Base-by-base conservation (phyloP, 2,113 vertebrate genomes). In the Leptobrachium ailaonicum region DNA sequence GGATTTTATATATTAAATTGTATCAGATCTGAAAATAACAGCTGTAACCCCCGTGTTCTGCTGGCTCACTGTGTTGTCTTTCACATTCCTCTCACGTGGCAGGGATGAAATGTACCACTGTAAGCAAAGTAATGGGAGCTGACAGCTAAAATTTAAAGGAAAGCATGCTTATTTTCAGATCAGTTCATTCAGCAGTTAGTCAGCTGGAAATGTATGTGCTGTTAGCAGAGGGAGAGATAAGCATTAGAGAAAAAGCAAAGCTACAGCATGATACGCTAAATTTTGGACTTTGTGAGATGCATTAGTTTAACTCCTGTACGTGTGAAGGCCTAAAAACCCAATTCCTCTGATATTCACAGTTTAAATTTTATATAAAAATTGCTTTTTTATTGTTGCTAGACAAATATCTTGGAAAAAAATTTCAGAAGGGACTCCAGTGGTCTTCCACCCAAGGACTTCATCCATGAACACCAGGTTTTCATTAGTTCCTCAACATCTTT, bases 171-270 rank as follows among this genome's bases (percentile, higher is more conserved):
- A 80, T 80, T 80, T 80, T 80, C 71, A 84, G 86, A 88, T 87
- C 87, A 87, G 87, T 88, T 85, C 82, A 83, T 82, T 13, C 83
- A 84, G 87, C 85, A 87, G 88, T 87, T 90, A 87, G 86, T 89
- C 88, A 88, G 79, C 87, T 85, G 86, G 86, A 90, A 87, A 86
- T 79, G 75, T 87, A 84, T 70, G 69, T 83, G 83, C 83, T 86
- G 79, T 86, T 87, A 87, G 84, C 76, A 79, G 82, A 79, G 82
- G 43, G 71, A 68, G 53, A 77, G 74, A 76, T 20, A 43, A 69
- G 66, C 66, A 60, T 62, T 77, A 77, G 2, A 70, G 75, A 53
- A 42, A 32, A 60, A 63, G 58, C 66, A 77, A 58, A 70, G 41
- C 53, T 58, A 13, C 50, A 68, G 75, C 64, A 77, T 53, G 53